Base-by-base conservation (phyloP, 1,140 invertebrate genomes). In the Meloidogyne hapla region DNA sequence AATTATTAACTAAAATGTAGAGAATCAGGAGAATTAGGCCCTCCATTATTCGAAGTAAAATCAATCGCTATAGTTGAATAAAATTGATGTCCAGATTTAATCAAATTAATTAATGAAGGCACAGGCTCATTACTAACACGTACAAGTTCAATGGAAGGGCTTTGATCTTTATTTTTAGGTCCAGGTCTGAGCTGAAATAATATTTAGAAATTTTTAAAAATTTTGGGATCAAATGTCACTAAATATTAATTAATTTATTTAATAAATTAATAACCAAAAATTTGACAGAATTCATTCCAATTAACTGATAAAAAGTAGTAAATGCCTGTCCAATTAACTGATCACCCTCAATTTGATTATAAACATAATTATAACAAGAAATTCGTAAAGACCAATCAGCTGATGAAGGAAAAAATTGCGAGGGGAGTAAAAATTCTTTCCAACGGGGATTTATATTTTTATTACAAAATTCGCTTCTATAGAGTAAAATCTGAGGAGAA, bases 11-110 rank as follows among this genome's bases (percentile, higher is more conserved):
- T 25, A 65, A 69, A 83, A 75, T 83, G 82, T 15, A 83, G 73
- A 23, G 81, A 81, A 67, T 80, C 69, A 12, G 77, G 76, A 13
- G 64, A 76, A 62, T 81, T 79, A n/a, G 75, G 81, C 10, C 82
- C 80, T 25, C 81, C 81, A 74, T 83, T 83, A 40, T 82, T 84
- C 2, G 82, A 69, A 13, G 81, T 84, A 65, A 83, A 83, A 69
- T 83, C 81, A 65, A 83, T 61, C 18, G 82, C 81, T 18, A 82
- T 26, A 26, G 81, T 82, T 38, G 79, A 77, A 62, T 84, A 81
- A 33, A 82, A 66, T 63, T 83, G 77, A 42, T 78, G 40, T 18
- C 71, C 56, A 64, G 56, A 56, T 64, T 33, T 69, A 25, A 76
- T 62, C 26, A 70, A 66, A 68, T 38, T 48, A 42, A 69, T 25